Base-by-base conservation (phyloP, 2,797 vertebrate genomes). In the Borostomias antarcticus region DNA sequence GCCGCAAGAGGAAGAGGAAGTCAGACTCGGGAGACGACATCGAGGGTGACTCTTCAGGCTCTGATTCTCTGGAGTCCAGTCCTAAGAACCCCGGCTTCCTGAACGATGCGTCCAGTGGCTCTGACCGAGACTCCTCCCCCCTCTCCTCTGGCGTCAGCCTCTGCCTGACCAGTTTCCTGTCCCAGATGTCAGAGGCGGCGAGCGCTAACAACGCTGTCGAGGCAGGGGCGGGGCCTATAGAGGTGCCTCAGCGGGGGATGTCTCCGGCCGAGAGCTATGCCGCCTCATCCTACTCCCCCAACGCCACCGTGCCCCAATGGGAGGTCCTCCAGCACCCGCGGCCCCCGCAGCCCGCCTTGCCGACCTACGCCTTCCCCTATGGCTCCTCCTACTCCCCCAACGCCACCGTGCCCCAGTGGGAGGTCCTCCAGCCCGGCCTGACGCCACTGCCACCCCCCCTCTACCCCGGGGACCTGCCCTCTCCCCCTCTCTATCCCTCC, bases 1-100 rank as follows among this genome's bases (percentile, higher is more conserved):
- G 97, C 54, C 91, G 95, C 70, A 98, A 95, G 86, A 93, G 96
- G 73, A 98, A 98, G 89, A 96, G 95, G 75, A 98, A 96, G 83
- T 91, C 92, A 0, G 94, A 95, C 1, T 40, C 72, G 0, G 15
- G 57, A 40, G 83, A 75, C n/a, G 77, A 87, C 25, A 58, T 67
- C 9, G 52, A 62, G 74, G 60, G 70, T 76, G 48, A 45, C 17
- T 70, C 71, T 30, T 75, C 63, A 1, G 74, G 64, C 64, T 71
- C 81, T 5, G 78, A 83, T 10, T 80, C 26, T 64, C 90, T 76
- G 58, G 90, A 0, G 81, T 93, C 74, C 47, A 92, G 91, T 73
- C 89, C 94, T 53, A 92, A 95, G 87, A 69, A 77, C 52, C 73
- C 77, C 8, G 91, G 89, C 48, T 80, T 89, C 79, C 83, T 89